Base-by-base conservation (phyloP, 2,888 invertebrate species). In the Eurytoma adleriae region DNA sequence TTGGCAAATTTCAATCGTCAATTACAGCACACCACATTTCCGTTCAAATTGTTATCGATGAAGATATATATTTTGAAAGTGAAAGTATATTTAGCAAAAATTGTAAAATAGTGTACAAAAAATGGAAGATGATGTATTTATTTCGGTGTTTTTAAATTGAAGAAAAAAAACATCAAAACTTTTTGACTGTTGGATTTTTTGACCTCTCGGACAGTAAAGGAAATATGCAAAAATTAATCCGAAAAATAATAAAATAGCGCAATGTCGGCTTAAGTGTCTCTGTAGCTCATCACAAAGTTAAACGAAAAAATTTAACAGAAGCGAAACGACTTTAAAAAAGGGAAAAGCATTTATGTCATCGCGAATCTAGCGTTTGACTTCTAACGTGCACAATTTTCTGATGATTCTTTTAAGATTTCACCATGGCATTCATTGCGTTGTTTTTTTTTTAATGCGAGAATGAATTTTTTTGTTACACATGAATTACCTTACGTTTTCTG, bases 301-400 rank as follows among this genome's bases (percentile, higher is more conserved):
- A 57, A 57, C 20, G 24, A 70, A 48, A 40, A 40, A 40, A 7
- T 40, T 40, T 40, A 40, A 40, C 40, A 40, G 14, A 73, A 69
- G 70, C 72, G 67, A 82, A 80, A 69, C 56, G 75, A 82, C 80
- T 82, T 57, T 10, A 40, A 40, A 40, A 40, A 68, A 78, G 73
- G 64, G 74, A 67, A 66, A 83, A 82, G 85, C 85, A 83, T 85
- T 83, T 84, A 84, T 74, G 81, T 80, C 75, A 76, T 79, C 70
- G 81, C 72, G 62, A 80, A 78, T 70, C 40, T 70, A 82, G 79
- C 78, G 79, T 78, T 73, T 73, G 78, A 83, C 77, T 78, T 77
- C 77, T 79, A 40, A 57, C 75, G 79, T 83, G 83, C 81, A 81
- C 79, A 81, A 81, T 78, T 68, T 81, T 79, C 73, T 76, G 73